A percentile compares a stretch with the other conserved stretches of the same genome.
phyloP scores from a whole-genome alignment of 1,140 invertebrate species.

The Orius insidiosus region DNA sequence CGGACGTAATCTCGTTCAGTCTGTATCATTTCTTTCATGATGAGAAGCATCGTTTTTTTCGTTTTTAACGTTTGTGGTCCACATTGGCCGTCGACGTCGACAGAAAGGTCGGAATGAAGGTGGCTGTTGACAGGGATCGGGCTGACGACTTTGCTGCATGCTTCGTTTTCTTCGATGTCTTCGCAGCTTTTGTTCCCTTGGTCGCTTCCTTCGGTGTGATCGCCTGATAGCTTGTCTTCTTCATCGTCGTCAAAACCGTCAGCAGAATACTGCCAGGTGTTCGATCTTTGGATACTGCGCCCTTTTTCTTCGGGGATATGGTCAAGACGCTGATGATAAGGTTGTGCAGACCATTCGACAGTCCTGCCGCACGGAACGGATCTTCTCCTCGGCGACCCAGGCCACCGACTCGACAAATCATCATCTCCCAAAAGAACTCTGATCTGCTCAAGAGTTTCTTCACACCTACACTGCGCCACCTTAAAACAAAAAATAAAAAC shows the following conservation, averaged over 20 bases:
- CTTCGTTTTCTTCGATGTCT: conserved; percentile 23
- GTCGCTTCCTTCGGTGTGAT: conserved; percentile 30
- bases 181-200: conserved; percentile 33
- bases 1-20: conserved; percentile 72
- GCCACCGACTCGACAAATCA: not conserved
- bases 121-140: conserved; percentile 48
- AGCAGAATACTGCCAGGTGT: conserved; percentile 32
- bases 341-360: not conserved
- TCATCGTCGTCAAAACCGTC: conserved; percentile 26
- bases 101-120: conserved; percentile 36
- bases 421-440: conserved; percentile 25
- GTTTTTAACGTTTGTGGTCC: conserved; percentile 33
- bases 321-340: not conserved
- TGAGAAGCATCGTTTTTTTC: conserved; percentile 56
- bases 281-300: conserved; percentile 21
- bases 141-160: conserved; percentile 25
- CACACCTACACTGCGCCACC: conserved; percentile 35
- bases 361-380: conserved; percentile 11
- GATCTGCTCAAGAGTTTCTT: conserved; percentile 35
- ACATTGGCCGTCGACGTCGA: conserved; percentile 31
- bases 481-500: conserved; percentile 19
- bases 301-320: conserved; percentile 16
- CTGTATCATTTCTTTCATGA: conserved; percentile 73
- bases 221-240: conserved; percentile 21
- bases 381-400: conserved; percentile 3